These are phyloP conservation scores for Gymnoscopelus braueri DNA, from an alignment of 2,797 vertebrate species.

Conservation along the genomic window DNA sequence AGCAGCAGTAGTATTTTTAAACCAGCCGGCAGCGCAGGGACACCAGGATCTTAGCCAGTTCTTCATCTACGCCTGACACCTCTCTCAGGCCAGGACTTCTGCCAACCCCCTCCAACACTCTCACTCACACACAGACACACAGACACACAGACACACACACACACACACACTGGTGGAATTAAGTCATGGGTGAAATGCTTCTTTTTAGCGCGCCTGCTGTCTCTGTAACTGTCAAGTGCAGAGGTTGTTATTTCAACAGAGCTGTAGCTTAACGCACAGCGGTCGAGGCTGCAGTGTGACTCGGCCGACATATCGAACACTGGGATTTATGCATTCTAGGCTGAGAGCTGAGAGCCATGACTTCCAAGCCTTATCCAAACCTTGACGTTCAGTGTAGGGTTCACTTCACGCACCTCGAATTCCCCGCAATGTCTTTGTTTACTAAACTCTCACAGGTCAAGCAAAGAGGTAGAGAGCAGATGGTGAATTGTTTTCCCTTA, in stretches of 20 bases:
- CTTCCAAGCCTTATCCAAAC: too few relatives aligned
- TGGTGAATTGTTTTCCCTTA: too few relatives aligned
- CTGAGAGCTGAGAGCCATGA: too few relatives aligned
- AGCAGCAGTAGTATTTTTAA: constrained; percentile 42
- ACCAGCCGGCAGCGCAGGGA: constrained; percentile 15
- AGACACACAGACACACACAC: not conserved
- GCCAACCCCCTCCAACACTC: constrained; percentile 11
- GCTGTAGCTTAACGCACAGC: constrained; percentile 5
- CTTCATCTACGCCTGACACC: constrained; percentile 31
- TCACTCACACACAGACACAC: constrained; percentile 8
- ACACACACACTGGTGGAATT: constrained; percentile 7
- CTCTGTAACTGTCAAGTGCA: not conserved
- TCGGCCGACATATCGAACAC: not conserved
- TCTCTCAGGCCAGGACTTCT: constrained; percentile 13
- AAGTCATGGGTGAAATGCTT: not conserved
- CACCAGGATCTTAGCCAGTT: constrained; percentile 31
- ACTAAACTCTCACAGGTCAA: not conserved
- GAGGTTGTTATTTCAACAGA: constrained; percentile 15
- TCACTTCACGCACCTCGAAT: too few relatives aligned
- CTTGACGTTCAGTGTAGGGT: too few relatives aligned
- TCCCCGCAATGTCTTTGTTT: too few relatives aligned
- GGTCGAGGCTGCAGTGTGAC: not conserved
- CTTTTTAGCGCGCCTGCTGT: not conserved
- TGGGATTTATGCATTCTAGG: not conserved
- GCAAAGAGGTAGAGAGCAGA: not conserved